phyloP scores from a whole-genome alignment of 1,140 invertebrate genomes.

The Pomacea maculata region DNA sequence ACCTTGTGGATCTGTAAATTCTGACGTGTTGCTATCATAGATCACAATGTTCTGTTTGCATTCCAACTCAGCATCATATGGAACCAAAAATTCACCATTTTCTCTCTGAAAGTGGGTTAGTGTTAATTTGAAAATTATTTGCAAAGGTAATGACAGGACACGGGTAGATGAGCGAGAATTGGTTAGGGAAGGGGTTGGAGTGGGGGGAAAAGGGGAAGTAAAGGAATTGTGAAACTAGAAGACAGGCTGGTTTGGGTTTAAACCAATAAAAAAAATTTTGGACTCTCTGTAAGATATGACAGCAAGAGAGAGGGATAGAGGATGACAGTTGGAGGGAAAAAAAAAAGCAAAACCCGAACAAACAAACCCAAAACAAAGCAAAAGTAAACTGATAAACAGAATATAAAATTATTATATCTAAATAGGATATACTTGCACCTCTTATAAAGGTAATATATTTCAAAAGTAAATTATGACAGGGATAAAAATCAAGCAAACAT shows the following conservation, averaged over 20 bases:
- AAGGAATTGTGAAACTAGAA: no score
- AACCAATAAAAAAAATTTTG: no score
- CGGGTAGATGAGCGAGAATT: no score
- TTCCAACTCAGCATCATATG: constrained; percentile 64
- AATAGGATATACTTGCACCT: neutral
- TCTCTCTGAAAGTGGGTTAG: constrained; percentile 48
- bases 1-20: constrained; percentile 37
- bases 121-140: neutral
- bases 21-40: constrained; percentile 62
- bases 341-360: neutral
- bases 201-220: no score
- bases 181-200: no score
- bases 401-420: neutral
- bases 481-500: neutral
- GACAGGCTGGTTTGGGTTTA: no score
- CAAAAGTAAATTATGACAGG: neutral
- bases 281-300: no score
- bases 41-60: constrained; percentile 63
- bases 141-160: no score
- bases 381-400: neutral
- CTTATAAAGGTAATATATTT: neutral
- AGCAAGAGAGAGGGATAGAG: neutral
- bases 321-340: neutral
- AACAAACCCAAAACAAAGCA: neutral
- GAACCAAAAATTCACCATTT: constrained; percentile 53